These are phyloP conservation scores for Ameiurus melas DNA, from an alignment of 2,113 vertebrate genomes.

Conservation along the genomic window DNA sequence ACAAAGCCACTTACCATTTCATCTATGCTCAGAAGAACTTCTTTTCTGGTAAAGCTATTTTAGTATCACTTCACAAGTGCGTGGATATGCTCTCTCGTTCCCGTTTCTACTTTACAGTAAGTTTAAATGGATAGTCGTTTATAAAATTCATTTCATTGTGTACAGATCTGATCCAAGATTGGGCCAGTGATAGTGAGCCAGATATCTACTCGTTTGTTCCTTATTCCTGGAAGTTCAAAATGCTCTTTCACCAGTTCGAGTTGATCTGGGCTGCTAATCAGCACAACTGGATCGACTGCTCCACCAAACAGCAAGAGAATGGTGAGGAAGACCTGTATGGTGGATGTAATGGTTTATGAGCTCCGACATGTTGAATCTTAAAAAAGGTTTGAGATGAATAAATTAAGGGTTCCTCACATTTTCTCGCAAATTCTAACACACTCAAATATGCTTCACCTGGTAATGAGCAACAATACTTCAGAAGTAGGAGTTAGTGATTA, in stretches of 20 bases:
- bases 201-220: conserved; percentile 98
- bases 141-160: not conserved
- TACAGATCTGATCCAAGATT: conserved; percentile 95
- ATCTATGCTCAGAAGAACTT: conserved; percentile 99
- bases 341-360: too few species aligned
- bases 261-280: conserved; percentile 99
- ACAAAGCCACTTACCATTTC: conserved; percentile 98
- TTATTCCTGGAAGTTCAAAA: conserved; percentile 97
- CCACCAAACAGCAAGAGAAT: conserved; percentile 98
- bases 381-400: not conserved
- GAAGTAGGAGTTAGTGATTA: not conserved
- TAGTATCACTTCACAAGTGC: not conserved
- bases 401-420: not conserved
- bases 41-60: conserved; percentile 84
- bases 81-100: not conserved
- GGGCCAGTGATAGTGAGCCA: conserved; percentile 92
- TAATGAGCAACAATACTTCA: not conserved
- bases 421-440: not conserved
- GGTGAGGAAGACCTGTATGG: conserved; percentile 72
- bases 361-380: too few species aligned
- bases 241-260: conserved; percentile 98
- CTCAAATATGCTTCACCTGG: not conserved
- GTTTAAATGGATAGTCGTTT: too few species aligned
- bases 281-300: conserved; percentile 98
- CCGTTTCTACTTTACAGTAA: not conserved